Conservation (phyloP, 2,797 vertebrate genomes). For the Sebastes trivittatus region DNA sequence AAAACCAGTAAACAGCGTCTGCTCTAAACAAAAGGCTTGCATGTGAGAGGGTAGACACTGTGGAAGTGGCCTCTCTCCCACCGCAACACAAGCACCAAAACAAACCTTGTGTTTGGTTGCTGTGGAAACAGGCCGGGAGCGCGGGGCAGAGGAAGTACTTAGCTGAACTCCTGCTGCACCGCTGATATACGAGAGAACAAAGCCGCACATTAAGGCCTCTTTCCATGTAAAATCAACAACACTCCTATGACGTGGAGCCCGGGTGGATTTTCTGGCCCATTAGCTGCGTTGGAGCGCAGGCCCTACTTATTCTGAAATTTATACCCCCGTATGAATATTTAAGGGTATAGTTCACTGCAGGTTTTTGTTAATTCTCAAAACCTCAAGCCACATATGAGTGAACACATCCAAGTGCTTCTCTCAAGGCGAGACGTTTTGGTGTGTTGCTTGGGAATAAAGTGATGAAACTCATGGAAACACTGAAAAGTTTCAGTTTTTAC, state of each 20-base stretch:
- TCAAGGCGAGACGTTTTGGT: not conserved
- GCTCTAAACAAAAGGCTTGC: slow-evolving; percentile 56
- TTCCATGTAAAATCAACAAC: slow-evolving; percentile 56
- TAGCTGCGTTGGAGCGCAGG: slow-evolving; percentile 33
- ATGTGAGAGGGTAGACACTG: slow-evolving; percentile 25
- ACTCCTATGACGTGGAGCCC: slow-evolving; percentile 38
- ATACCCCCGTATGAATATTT: slow-evolving; percentile 54
- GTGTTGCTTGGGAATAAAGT: slow-evolving; percentile 24
- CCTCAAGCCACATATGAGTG: slow-evolving; percentile 9
- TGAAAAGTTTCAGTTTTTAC: slow-evolving; percentile 7
- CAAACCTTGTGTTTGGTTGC: slow-evolving; percentile 81
- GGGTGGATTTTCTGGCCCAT: slow-evolving; percentile 58
- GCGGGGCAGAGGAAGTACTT: slow-evolving; percentile 64
- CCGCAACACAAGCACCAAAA: slow-evolving; percentile 69
- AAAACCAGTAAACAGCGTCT: slow-evolving; percentile 17
- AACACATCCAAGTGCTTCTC: slow-evolving; percentile 8
- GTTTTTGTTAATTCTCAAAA: slow-evolving; percentile 52
- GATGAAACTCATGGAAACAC: slow-evolving; percentile 56
- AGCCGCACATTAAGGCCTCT: slow-evolving; percentile 61
- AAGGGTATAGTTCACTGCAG: slow-evolving; percentile 27
- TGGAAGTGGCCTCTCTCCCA: slow-evolving; percentile 42
- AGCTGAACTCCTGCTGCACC: slow-evolving; percentile 61
- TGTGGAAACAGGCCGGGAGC: slow-evolving; percentile 62
- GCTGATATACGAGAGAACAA: slow-evolving; percentile 66
- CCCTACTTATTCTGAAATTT: slow-evolving; percentile 50